Conservation (phyloP, 2,888 invertebrate species). For the Leptopilina syphax region DNA sequence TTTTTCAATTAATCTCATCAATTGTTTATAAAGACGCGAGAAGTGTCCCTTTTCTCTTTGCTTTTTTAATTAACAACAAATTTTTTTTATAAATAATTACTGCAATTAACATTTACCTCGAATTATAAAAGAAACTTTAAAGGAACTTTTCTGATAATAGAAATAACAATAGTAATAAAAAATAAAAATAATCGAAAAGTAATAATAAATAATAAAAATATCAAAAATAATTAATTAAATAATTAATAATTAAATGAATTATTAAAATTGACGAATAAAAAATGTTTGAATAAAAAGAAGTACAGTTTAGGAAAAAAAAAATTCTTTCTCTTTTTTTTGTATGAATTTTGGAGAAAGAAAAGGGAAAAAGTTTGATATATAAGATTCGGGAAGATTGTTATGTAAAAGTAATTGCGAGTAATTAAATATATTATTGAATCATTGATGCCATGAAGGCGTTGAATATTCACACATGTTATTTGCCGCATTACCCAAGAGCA, state of each 20-base stretch:
- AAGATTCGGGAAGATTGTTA: background rate
- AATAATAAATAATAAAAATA: background rate
- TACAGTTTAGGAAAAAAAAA: background rate
- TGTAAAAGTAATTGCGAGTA: background rate
- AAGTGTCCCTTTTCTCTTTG: background rate
- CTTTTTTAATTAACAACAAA: background rate
- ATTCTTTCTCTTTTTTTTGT: background rate
- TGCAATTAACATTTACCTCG: no score
- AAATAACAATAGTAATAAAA: background rate
- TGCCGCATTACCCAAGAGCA: slow-evolving; percentile 28
- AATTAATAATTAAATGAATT: background rate
- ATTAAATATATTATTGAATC: slow-evolving; percentile 2
- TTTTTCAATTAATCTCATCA: background rate
- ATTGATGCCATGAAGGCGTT: slow-evolving; percentile 11
- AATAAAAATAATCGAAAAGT: background rate
- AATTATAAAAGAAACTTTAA: no score
- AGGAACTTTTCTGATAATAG: no score
- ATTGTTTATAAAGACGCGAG: background rate
- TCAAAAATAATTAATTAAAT: background rate
- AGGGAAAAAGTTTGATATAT: background rate
- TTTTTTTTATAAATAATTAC: background rate
- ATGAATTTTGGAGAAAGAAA: background rate
- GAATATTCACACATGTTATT: slow-evolving; percentile 1
- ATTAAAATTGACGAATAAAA: background rate
- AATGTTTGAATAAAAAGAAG: no score